A percentile compares a stretch with the other conserved stretches of the same genome.
phyloP scores from a whole-genome alignment of 2,888 invertebrate genomes.

The Sphaerophoria rueppellii region DNA sequence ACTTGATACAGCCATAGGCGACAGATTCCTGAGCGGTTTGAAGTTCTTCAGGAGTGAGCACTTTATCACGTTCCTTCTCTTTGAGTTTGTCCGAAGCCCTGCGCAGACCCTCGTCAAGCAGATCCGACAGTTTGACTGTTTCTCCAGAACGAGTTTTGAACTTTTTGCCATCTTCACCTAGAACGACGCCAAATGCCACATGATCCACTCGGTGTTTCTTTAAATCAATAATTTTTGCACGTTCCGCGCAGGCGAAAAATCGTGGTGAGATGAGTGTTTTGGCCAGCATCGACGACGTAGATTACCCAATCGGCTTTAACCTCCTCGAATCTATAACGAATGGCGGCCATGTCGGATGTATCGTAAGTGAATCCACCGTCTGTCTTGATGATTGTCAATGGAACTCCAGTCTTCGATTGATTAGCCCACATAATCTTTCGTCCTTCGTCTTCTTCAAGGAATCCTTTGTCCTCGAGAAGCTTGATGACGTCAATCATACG shows the following conservation, averaged over 20 bases:
- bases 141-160: conserved; percentile 99
- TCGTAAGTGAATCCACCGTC: conserved; percentile 98
- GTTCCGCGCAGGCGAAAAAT: conserved; percentile 91
- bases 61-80: conserved; percentile 94
- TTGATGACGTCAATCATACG: conserved; percentile 92
- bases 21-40: conserved; percentile 93
- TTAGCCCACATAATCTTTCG: conserved; percentile 92
- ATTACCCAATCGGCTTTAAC: conserved; percentile 95
- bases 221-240: conserved; percentile 88
- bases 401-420: conserved; percentile 86
- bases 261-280: conserved; percentile 86
- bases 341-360: conserved; percentile 97
- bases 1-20: conserved; percentile 99
- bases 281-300: conserved; percentile 97
- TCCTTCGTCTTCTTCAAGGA: conserved; percentile 91
- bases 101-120: conserved; percentile 95
- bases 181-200: conserved; percentile 97
- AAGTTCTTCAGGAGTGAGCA: conserved; percentile 91
- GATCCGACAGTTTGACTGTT: conserved; percentile 92
- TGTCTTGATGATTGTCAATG: conserved; percentile 96
- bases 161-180: conserved; percentile 99
- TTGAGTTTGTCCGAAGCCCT: conserved; percentile 91
- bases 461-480: conserved; percentile 87
- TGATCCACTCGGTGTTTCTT: conserved; percentile 89
- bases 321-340: conserved; percentile 91